Conservation (phyloP, 2,797 vertebrate species). For the Corythornis leucogaster region DNA sequence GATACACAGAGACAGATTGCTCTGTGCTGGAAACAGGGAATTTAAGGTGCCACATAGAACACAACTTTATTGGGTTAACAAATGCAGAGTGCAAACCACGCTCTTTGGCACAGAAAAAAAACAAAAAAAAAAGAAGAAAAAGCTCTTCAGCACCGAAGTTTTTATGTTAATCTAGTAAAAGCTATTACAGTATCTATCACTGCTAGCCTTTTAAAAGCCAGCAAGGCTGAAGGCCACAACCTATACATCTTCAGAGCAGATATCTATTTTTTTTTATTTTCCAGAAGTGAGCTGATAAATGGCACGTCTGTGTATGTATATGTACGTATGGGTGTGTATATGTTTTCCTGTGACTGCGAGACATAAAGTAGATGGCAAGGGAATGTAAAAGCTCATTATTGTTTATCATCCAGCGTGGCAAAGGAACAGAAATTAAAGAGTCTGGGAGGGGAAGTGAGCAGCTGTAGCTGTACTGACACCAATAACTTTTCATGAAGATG, state of each 20-base stretch:
- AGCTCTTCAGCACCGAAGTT: neutral
- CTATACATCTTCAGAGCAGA: neutral
- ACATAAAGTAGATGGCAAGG: neutral
- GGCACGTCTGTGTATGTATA: neutral
- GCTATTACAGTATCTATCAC: neutral
- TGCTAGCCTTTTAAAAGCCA: neutral
- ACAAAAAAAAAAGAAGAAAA: neutral
- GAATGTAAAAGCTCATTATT: conserved; percentile 41
- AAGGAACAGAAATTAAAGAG: conserved; percentile 62
- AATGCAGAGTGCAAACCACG: neutral
- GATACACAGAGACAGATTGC: conserved; percentile 7
- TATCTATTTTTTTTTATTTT: neutral
- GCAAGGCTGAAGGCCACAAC: neutral
- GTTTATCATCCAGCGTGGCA: conserved; percentile 13
- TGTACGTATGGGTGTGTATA: neutral
- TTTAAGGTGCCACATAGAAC: neutral
- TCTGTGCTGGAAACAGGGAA: neutral
- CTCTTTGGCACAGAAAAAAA: neutral
- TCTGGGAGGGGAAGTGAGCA: neutral
- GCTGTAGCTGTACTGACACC: conserved; percentile 38
- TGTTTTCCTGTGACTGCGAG: neutral
- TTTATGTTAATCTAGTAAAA: neutral
- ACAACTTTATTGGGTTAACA: neutral
- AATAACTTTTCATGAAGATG: conserved; percentile 62
- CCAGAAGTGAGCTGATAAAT: neutral